These are phyloP conservation scores for Hippopotamyrus pictus DNA, from an alignment of 2,797 vertebrate genomes.

Conservation along the genomic window DNA sequence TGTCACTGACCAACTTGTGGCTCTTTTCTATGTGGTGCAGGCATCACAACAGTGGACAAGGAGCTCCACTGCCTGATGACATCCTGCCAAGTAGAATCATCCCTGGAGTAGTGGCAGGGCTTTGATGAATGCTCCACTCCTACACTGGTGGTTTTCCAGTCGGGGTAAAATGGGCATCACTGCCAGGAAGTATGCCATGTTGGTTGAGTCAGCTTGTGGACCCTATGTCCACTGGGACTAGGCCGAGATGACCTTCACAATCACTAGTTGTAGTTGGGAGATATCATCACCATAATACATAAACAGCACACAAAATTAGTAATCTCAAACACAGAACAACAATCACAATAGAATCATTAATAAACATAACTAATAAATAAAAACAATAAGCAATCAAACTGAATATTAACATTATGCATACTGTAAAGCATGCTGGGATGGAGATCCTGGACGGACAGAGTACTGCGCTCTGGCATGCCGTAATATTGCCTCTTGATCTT, in stretches of 20 bases:
- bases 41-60: background rate
- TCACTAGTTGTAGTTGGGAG: background rate
- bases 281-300: background rate
- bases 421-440: background rate
- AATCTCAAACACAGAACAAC: background rate
- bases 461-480: background rate
- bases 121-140: background rate
- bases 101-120: background rate
- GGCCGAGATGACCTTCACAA: background rate
- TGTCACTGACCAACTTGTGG: background rate
- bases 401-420: background rate
- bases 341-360: background rate
- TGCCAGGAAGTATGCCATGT: background rate
- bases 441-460: background rate
- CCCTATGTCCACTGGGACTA: background rate
- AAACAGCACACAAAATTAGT: background rate
- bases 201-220: background rate
- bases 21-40: background rate
- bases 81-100: background rate
- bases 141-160: background rate
- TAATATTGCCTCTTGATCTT: background rate
- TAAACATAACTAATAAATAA: background rate
- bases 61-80: background rate
- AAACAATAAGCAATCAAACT: background rate
- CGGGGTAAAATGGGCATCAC: background rate